Base-by-base conservation (phyloP, 2,113 vertebrate genomes). In the Butorides virescens region DNA sequence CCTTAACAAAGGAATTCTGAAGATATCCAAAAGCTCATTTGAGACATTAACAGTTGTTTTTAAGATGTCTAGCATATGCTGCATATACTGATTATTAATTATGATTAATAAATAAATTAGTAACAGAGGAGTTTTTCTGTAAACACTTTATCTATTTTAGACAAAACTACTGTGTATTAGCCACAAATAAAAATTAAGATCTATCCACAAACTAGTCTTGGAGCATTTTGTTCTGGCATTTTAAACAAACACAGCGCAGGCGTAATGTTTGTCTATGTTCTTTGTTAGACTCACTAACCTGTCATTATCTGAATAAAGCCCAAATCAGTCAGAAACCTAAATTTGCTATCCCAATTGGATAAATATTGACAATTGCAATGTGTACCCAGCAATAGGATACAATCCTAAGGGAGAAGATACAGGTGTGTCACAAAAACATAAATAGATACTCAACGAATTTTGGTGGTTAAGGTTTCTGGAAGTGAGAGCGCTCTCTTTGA, bases 401-500 rank as follows among this genome's bases (percentile, higher is more conserved):
- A 6, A 91, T 66, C 77, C 71, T 66, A 81, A 75, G 93, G 87
- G 94, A 97, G 88, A 96, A 97, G 94, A 66, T 5, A 87, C 39
- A 89, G 87, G 86, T 3, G 70, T 50, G 90, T 55, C 50, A 86
- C 52, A 53, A 93, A 53, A 63, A 88, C 25, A 85, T 36, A 62
- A 94, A 85, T 2, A 91, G 96, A 92, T 98, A 99, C 99, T 99
- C 98, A 99, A 99, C 99, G 99, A 55, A 99, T 98, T 98, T 99
- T 99, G 98, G 98, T 99, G 95, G 99, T 98, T 62, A 99, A 97
- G 29, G 99, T 99, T 98, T 99, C 99, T 2, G 99, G 99, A 39
- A 99, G 99, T 47, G 99, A 99, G 87, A 99, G 99, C 0, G 99
- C 98, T 77, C 99, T 98, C 97, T 99, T 99, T 81, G 99, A 99